Evolutionary conservation across 2,888 invertebrate species (phyloP), one percentile per base, ranked within the genome.

Genomic region (Rhingia rostrata): DNA sequence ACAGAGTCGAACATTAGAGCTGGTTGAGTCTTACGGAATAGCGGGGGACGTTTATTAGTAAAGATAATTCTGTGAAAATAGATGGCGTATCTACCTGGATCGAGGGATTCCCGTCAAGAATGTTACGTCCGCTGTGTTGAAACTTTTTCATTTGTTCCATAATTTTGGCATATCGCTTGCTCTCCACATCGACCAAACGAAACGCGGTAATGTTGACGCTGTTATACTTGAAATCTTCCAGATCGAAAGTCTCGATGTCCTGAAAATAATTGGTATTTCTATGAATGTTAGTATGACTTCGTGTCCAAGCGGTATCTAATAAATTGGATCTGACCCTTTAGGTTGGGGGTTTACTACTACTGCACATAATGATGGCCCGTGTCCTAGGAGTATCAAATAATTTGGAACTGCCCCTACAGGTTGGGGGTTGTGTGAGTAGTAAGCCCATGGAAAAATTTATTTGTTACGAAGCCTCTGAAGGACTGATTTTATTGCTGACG

Each of bases 151-250:
- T 97, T 88, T 97, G 95, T 78, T 95, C 94, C 41, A 97, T 93
- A 3, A 95, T 93, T 85, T 96, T 96, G 81, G 93, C 93, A 67
- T 96, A 96, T 87, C 94, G 94, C 41, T 95, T 94, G 35, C 96
- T 95, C 70, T 95, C 95, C 4, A 96, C 93, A 89, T 97, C 97
- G 2, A 97, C 97, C 86, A 98, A 92, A 53, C 98, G 93, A 93
- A 97, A 98, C 0, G 97, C 97, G n/a, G 97, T 98, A 92, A 98
- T 97, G 91, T 98, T 98, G 47, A 98, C 97, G 53, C 96, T 95
- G 90, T 98, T 98, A 92, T 98, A 97, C 89, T 96, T 96, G 91
- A 97, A 98, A 89, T 97, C 97, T 91, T 97, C 97, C 83, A 97
- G 92, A 88, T 97, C 97, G 88, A 96, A 97, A 9, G 96, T 94